These are phyloP conservation scores for Eudyptes chrysolophus DNA, from an alignment of 2,113 vertebrate genomes.

Conservation along the genomic window DNA sequence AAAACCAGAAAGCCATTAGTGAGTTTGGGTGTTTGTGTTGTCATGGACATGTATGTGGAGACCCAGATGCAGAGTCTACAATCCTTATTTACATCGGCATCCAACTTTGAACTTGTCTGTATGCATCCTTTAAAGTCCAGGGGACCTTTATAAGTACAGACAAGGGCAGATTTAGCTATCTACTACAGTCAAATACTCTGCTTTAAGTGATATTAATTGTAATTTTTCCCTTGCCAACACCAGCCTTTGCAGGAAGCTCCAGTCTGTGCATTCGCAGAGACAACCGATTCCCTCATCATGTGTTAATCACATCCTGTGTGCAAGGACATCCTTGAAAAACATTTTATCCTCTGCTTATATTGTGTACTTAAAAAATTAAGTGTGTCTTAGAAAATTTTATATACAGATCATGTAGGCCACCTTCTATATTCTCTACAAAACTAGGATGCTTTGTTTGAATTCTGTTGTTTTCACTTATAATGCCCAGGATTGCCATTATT, in stretches of 20 bases:
- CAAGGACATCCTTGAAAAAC: neutral
- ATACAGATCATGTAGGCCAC: neutral
- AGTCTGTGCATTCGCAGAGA: neutral
- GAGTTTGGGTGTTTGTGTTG: neutral
- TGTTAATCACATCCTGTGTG: neutral
- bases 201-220: neutral
- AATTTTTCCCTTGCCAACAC: neutral
- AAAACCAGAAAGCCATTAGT: neutral
- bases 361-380: neutral
- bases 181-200: neutral
- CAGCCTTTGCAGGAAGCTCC: neutral
- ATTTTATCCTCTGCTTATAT: neutral
- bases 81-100: neutral
- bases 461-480: neutral
- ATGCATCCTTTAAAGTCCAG: neutral
- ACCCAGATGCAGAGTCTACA: neutral
- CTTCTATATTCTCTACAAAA: neutral
- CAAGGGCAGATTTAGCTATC: neutral
- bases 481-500: neutral
- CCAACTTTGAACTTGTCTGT: neutral
- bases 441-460: neutral
- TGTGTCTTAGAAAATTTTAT: neutral
- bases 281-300: neutral
- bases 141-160: neutral
- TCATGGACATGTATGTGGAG: neutral